Base-by-base conservation (phyloP, 64 coral and sea anemone species). In the Dendrophyllia cribrosa region DNA sequence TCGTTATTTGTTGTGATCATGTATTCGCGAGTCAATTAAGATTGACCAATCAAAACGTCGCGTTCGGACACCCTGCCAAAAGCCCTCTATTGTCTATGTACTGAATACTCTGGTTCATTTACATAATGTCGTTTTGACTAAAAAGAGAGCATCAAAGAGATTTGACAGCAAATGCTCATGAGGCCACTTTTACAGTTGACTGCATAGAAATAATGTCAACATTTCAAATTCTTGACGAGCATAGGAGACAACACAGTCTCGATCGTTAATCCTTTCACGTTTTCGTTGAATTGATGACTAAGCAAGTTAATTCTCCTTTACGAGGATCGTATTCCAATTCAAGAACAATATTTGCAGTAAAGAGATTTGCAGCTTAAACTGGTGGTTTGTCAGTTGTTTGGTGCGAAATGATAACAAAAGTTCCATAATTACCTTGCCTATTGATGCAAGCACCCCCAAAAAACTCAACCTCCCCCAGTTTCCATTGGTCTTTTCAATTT, bases 141-240 rank as follows among this genome's bases (percentile, higher is more conserved):
- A 83, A 67, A 51, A 83, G 80, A 83, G 62, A 13, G 80, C 64
- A 66, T 65, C 44, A 83, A 83, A 83, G 45, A 83, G 13, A 48
- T 11, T 66, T 83, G 60, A 83, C 80, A 83, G 61, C 16, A 62
- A 83, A 43, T 34, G 80, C 80, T 51, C 61, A 66, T 66, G 43
- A 67, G 20, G 14, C 66, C 61, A 5, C 64, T 83, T 83, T 83
- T 46, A 83, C 44, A 12, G 45, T 67, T 43, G 44, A 45, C 45
- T 43, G 62, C 43, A 83, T 83, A 46, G 62, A 67, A 83, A 83
- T 67, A 66, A 83, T 66, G 80, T 83, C 80, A 83, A 83, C 80
- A 83, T 66, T 83, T 65, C 20, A 83, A 49, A 83, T 83, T 83
- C 80, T 83, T 67, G 61, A 83, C 50, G 16, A 51, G 58, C 61